phyloP scores from a whole-genome alignment of 1,140 invertebrate genomes.

The Drosophila ohnishii region DNA sequence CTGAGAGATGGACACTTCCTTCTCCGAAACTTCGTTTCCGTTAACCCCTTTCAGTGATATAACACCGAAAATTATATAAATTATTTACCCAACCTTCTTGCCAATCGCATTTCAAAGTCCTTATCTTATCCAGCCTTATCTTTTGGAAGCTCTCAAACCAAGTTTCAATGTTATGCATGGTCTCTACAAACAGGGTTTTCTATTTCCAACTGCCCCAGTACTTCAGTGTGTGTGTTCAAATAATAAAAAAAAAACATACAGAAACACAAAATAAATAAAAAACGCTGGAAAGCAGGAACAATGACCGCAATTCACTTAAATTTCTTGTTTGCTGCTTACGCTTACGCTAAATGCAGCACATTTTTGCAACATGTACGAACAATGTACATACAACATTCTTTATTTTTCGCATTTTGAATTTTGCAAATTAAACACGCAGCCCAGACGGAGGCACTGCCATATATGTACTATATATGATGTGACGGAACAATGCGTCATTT shows the following conservation, averaged over 20 bases:
- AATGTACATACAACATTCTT: constrained; percentile 39
- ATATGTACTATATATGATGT: constrained; percentile 13
- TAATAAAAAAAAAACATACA: constrained; percentile 32
- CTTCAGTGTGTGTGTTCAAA: constrained; percentile 9
- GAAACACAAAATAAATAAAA: constrained; percentile 16
- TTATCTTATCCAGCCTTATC: constrained; percentile 54
- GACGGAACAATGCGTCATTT: constrained; percentile 74
- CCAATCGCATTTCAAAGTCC: constrained; percentile 19
- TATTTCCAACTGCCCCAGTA: constrained; percentile 28
- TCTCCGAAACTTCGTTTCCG: constrained; percentile 29
- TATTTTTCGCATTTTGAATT: constrained; percentile 60
- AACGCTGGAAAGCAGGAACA: constrained; percentile 39
- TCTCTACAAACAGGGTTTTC: constrained; percentile 18
- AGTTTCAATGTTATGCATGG: constrained; percentile 45
- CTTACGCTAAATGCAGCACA: constrained; percentile 46
- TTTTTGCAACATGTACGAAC: constrained; percentile 46
- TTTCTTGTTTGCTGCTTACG: constrained; percentile 47
- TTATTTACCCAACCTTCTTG: constrained; percentile 12
- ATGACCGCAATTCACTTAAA: constrained; percentile 75
- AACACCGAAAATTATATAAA: constrained; percentile 34
- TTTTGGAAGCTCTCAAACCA: constrained; percentile 29
- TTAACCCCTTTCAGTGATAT: constrained; percentile 26
- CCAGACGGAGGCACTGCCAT: constrained; percentile 11
- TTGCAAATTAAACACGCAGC: constrained; percentile 75
- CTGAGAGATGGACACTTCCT: constrained; percentile 7